These are phyloP conservation scores for Thecocarcelia acutangulata DNA, from an alignment of 2,888 invertebrate species.

Conservation along the genomic window DNA sequence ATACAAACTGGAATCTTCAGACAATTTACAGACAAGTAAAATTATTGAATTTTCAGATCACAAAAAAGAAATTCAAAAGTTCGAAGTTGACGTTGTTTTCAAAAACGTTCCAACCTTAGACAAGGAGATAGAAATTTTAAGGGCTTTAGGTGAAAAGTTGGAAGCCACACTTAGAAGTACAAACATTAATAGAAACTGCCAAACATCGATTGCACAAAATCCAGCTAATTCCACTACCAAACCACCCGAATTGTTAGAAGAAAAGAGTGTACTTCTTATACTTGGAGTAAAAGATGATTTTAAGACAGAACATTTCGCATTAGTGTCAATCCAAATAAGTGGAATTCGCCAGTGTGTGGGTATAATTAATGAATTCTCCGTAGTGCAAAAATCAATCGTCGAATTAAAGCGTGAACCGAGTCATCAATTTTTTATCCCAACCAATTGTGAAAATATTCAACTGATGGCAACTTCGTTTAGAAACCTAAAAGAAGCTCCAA, in stretches of 20 bases:
- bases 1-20: slow-evolving; percentile 57
- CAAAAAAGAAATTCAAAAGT: slow-evolving; percentile 34
- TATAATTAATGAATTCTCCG: slow-evolving; percentile 73
- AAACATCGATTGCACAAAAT: neutral
- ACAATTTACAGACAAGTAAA: slow-evolving; percentile 20
- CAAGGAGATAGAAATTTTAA: slow-evolving; percentile 75
- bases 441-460: slow-evolving; percentile 63
- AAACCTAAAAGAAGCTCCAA: slow-evolving; percentile 74
- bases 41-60: slow-evolving; percentile 2
- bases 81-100: slow-evolving; percentile 74
- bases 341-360: slow-evolving; percentile 59
- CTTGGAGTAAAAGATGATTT: neutral
- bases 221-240: neutral
- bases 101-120: slow-evolving; percentile 76
- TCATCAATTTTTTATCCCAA: slow-evolving; percentile 75
- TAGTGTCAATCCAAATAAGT: neutral
- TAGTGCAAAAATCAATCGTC: slow-evolving; percentile 75
- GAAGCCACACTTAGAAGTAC: slow-evolving; percentile 73
- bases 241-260: too few relatives aligned
- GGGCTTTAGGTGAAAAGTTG: slow-evolving; percentile 74
- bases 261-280: neutral
- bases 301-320: neutral
- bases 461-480: slow-evolving; percentile 76
- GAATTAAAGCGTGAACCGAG: slow-evolving; percentile 75
- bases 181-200: slow-evolving; percentile 11